A percentile compares a stretch with the other conserved stretches of the same genome.
These are phyloP conservation scores for Steatornis caripensis DNA, from an alignment of 2,113 vertebrate species.

Conservation along the genomic window DNA sequence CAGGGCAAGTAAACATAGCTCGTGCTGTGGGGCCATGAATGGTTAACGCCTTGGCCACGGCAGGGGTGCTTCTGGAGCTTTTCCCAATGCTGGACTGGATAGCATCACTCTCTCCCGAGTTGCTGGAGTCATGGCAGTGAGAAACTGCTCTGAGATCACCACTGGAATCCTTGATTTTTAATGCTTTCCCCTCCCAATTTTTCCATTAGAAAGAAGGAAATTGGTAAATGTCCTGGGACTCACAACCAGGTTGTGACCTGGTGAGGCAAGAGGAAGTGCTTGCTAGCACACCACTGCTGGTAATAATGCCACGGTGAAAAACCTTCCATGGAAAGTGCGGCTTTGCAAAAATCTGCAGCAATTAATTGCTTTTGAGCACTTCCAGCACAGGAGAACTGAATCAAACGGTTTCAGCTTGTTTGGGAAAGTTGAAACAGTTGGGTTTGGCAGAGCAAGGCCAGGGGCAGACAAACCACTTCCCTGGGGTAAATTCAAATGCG, in stretches of 20 bases:
- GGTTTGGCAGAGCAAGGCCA: neutral
- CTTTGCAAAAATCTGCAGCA: neutral
- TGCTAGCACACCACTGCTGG: neutral
- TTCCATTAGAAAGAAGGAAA: neutral
- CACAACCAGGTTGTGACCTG: neutral
- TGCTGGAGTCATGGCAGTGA: neutral
- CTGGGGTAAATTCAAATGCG: neutral
- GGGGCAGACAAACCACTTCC: neutral
- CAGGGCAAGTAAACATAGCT: neutral
- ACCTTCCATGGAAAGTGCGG: neutral
- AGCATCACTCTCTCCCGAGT: slow-evolving; percentile 10
- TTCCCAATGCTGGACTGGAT: slow-evolving; percentile 29
- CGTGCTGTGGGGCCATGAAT: neutral
- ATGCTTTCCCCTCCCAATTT: neutral
- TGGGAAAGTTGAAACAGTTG: neutral
- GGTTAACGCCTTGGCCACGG: neutral
- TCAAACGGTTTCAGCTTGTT: neutral
- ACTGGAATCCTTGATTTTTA: neutral
- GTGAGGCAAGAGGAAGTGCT: neutral
- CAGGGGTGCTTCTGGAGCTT: slow-evolving; percentile 10
- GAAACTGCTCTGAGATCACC: slow-evolving; percentile 50
- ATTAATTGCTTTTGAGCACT: neutral
- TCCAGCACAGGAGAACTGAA: neutral
- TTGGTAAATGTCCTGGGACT: neutral
- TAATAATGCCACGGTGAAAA: neutral